Conservation (phyloP, 2,888 invertebrate genomes). For the Boloria euphrosyne region DNA sequence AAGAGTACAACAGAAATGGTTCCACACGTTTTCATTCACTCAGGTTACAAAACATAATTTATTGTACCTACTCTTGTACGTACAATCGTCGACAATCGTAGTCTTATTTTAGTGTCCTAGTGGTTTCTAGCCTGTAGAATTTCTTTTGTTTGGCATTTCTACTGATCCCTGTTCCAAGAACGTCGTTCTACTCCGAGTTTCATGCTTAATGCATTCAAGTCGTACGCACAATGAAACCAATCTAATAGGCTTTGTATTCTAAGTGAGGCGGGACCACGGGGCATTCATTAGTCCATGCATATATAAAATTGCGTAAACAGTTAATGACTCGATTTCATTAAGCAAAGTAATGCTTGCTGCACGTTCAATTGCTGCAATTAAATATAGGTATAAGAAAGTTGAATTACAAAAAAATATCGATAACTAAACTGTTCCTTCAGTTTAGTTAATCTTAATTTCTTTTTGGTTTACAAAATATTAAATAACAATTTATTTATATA, state of each 20-base stretch:
- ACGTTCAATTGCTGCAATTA: conserved; percentile 20
- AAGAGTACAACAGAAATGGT: background rate
- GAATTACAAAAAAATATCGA: background rate
- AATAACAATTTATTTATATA: too few relatives aligned
- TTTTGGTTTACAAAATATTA: too few relatives aligned
- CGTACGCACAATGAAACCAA: conserved; percentile 58
- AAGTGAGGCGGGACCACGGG: conserved; percentile 57
- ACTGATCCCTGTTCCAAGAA: conserved; percentile 21
- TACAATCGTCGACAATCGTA: too few relatives aligned
- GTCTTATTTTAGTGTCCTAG: too few relatives aligned
- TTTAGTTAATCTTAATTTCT: too few relatives aligned
- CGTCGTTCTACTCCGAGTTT: conserved; percentile 52
- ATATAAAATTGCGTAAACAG: conserved; percentile 59
- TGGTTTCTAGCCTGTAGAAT: too few relatives aligned
- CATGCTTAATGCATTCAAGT: conserved; percentile 50
- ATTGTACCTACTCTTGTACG: too few relatives aligned
- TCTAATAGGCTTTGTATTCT: conserved; percentile 66
- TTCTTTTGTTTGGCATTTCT: background rate
- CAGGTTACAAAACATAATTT: too few relatives aligned
- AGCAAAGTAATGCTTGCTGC: conserved; percentile 18
- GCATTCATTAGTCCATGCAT: conserved; percentile 57
- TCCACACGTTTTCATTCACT: background rate
- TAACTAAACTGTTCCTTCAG: background rate
- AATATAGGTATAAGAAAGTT: background rate
- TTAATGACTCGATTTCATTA: conserved; percentile 45